Conservation (phyloP, 2,113 vertebrate species). For the Etheostoma cragini region DNA sequence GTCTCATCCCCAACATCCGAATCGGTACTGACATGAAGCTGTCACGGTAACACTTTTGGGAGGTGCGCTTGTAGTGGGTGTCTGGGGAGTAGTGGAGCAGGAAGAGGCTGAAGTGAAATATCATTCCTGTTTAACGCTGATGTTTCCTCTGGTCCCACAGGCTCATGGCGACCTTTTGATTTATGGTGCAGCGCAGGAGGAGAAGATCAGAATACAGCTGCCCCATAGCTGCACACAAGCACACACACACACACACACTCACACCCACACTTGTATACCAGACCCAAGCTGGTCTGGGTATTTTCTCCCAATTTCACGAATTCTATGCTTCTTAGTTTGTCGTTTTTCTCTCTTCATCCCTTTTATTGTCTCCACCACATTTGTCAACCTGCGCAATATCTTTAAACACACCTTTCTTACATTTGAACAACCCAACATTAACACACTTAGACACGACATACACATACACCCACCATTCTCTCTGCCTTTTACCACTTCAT, state of each 20-base stretch:
- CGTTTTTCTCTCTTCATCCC: no score
- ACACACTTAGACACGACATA: no score
- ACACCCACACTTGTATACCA: constrained; percentile 50
- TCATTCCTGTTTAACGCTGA: constrained; percentile 63
- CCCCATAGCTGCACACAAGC: constrained; percentile 51
- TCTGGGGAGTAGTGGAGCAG: constrained; percentile 64
- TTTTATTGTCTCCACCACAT: no score
- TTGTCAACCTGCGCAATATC: no score
- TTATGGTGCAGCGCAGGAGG: constrained; percentile 49
- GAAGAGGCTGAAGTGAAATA: constrained; percentile 69
- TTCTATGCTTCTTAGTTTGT: no score
- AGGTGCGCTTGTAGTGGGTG: constrained; percentile 33
- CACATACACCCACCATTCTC: no score
- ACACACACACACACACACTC: constrained; percentile 55
- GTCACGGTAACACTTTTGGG: constrained; percentile 45
- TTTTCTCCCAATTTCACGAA: no score
- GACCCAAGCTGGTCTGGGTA: constrained; percentile 12
- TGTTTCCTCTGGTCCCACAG: constrained; percentile 66
- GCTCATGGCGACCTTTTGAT: constrained; percentile 65
- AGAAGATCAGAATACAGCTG: constrained; percentile 63
- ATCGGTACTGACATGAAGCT: constrained; percentile 45
- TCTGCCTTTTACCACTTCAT: no score
- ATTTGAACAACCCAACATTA: no score
- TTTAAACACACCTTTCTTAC: no score
- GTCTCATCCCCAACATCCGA: constrained; percentile 27